Conservation (phyloP, 2,797 vertebrate species). For the Pampus argenteus region DNA sequence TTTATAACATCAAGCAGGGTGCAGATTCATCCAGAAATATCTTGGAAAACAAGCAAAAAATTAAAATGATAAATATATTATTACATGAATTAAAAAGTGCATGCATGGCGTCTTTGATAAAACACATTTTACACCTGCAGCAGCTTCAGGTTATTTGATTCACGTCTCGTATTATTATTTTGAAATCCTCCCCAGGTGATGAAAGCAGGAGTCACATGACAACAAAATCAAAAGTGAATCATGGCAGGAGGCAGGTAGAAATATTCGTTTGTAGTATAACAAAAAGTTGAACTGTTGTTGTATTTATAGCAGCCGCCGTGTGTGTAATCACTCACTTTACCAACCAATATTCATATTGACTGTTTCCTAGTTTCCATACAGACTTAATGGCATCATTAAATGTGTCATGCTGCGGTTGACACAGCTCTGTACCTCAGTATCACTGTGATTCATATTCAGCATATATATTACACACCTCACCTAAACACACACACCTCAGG, state of each 20-base stretch:
- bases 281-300: background rate
- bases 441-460: background rate
- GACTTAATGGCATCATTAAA: constrained; percentile 36
- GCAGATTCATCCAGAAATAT: background rate
- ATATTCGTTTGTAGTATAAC: background rate
- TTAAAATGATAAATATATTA: background rate
- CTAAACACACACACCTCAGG: constrained; percentile 30
- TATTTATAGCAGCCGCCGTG: background rate
- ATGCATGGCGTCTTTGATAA: background rate
- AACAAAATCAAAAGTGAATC: constrained; percentile 11
- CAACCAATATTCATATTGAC: no score
- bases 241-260: background rate
- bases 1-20: background rate
- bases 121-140: background rate
- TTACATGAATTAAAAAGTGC: no score
- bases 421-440: background rate
- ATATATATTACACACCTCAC: background rate
- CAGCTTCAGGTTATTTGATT: background rate
- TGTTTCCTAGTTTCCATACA: constrained; percentile 6
- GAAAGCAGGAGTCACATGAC: constrained; percentile 3
- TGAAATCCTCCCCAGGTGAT: background rate
- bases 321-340: no score
- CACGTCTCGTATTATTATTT: background rate
- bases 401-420: constrained; percentile 33
- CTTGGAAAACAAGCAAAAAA: background rate